Base-by-base conservation (phyloP, 2,797 vertebrate species). In the Lagocephalus sceleratus region DNA sequence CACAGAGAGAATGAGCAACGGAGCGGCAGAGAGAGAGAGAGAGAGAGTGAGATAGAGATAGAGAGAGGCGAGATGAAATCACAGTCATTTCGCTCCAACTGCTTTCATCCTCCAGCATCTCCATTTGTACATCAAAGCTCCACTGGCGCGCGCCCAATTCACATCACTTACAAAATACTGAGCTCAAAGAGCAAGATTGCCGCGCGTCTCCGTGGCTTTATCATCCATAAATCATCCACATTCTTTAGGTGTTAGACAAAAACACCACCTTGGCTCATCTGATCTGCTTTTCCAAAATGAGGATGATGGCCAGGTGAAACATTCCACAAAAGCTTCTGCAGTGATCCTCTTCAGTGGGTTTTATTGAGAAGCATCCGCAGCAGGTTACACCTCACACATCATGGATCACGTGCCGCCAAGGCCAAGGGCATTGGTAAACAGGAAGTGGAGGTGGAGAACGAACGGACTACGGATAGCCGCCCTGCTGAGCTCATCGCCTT, bases 71-170 rank as follows among this genome's bases (percentile, higher is more conserved):
- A 64, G 73, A 64, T 71, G 72, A 65, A 81, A 84, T 83, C 74
- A 69, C 60, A 77, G 57, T 84, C 75, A 65, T 81, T 81, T 74
- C 73, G 63, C 83, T 71, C 82, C 68, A 66, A 75, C 68, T 42
- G 76, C 80, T 85, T 84, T 87, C 78, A 84, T 87, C 83, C 78
- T 64, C 68, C 58, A 19, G 76, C 69, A 74, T 76, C 71, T 80
- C 68, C 75, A 71, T 85, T 79, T 81, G 66, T 66, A 85, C 85
- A 83, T 86, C 85, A 87, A 88, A 86, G 82, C 68, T 67, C 54
- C 3, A 66, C 64, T 70, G 68, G 81, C 71, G 73, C 75, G 68
- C 59, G 75, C 76, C 77, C 63, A 74, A 80, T 79, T 85, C 67
- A 81, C 81, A 68, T 52, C 72, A 78, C 78, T 82, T 76, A 82